A percentile compares a stretch with the other conserved stretches of the same genome.
Conservation (phyloP, 2,113 vertebrate species). For the Neodon shergylaensis region DNA sequence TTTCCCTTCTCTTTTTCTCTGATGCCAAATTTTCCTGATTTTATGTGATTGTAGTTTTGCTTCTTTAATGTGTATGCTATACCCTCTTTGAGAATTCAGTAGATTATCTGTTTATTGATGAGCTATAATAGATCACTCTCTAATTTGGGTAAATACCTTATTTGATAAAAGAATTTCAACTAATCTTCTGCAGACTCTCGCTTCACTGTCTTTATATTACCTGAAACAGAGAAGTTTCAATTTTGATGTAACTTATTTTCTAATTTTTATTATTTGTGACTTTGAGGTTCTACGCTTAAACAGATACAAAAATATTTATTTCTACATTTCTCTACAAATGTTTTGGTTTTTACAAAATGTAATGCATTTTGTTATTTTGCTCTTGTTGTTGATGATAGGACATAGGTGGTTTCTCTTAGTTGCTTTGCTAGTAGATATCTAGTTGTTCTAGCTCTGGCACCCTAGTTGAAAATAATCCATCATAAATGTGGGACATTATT, state of each 20-base stretch:
- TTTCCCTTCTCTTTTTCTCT: neutral
- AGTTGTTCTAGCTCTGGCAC: neutral
- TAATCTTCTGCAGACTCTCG: neutral
- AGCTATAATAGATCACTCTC: neutral
- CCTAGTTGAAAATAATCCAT: neutral
- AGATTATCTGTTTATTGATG: neutral
- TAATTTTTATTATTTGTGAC: neutral
- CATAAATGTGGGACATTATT: neutral
- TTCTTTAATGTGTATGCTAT: neutral
- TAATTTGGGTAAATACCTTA: neutral
- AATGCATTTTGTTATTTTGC: neutral
- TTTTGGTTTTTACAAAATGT: neutral
- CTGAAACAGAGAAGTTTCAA: neutral
- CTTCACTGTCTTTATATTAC: neutral
- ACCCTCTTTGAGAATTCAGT: neutral
- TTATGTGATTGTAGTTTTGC: neutral
- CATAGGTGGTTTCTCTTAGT: neutral
- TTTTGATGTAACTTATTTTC: neutral
- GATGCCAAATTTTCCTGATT: neutral
- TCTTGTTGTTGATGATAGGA: neutral
- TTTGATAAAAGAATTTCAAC: neutral
- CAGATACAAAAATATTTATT: neutral
- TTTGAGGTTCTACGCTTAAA: neutral
- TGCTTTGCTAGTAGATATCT: neutral
- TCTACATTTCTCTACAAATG: neutral